Conservation (phyloP, 2,113 vertebrate species). For the Chascanopsetta lugubris region DNA sequence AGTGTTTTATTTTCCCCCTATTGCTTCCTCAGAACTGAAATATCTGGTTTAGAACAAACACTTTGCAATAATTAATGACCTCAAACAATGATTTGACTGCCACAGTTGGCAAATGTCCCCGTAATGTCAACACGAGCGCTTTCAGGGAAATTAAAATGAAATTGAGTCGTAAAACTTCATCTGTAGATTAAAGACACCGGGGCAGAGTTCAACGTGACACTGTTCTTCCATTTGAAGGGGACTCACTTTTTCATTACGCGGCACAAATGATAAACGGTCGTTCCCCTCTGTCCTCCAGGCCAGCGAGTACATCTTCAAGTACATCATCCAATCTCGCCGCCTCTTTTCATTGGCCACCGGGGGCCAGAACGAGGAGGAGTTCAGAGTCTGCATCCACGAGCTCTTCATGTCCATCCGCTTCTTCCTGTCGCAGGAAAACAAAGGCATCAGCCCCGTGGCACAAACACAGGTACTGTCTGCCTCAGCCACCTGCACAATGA, state of each 20-base stretch:
- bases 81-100: background rate
- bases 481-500: no score
- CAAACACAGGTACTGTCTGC: constrained; percentile 88
- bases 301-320: constrained; percentile 97
- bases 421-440: constrained; percentile 96
- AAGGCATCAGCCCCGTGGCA: constrained; percentile 85
- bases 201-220: background rate
- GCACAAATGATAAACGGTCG: background rate
- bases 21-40: no score
- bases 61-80: background rate
- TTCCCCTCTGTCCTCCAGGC: constrained; percentile 60
- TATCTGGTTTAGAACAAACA: no score
- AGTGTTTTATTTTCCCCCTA: no score
- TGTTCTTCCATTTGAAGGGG: background rate
- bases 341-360: constrained; percentile 95
- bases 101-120: background rate
- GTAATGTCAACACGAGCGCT: background rate
- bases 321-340: constrained; percentile 95
- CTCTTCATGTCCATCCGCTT: constrained; percentile 98
- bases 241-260: background rate
- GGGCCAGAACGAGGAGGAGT: constrained; percentile 97
- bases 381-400: constrained; percentile 94
- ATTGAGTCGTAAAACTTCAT: background rate
- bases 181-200: background rate
- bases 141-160: background rate